Conservation (phyloP, 2,113 vertebrate species). For the Neotragus pygmaeus region DNA sequence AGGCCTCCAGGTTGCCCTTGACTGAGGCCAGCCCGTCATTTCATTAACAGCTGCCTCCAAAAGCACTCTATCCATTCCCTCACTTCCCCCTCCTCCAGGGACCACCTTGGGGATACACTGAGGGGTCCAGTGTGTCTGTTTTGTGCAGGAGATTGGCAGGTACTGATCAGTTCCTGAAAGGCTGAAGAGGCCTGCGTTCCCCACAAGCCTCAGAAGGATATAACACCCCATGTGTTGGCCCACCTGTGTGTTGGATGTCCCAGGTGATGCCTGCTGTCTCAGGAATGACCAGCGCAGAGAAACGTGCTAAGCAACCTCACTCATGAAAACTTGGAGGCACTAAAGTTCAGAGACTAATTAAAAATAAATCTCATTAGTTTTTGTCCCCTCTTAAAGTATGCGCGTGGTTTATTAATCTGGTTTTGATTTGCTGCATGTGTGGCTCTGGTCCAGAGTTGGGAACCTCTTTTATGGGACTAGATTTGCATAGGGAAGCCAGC, state of each 20-base stretch:
- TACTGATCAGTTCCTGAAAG: neutral
- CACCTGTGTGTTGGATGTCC: neutral
- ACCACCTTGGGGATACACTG: neutral
- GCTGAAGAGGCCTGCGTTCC: rapidly evolving
- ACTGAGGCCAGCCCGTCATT: no score
- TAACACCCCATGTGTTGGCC: rapidly evolving
- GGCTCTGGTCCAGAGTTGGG: neutral
- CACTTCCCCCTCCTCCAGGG: neutral
- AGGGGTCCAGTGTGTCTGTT: neutral
- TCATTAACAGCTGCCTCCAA: no score
- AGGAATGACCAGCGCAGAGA: neutral
- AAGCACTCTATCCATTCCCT: neutral
- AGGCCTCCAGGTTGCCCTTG: neutral
- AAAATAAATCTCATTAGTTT: slow-evolving; percentile 43
- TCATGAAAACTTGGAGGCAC: neutral
- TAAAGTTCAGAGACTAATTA: slow-evolving; percentile 53
- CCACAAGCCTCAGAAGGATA: no score
- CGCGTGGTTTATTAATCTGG: neutral
- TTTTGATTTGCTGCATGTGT: neutral
- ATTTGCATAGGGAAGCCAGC: neutral
- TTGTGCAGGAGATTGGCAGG: neutral
- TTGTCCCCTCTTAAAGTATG: neutral
- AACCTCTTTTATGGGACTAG: neutral
- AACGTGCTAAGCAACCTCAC: neutral
- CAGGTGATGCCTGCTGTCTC: neutral